Percentiles rank a stretch among this genome's conserved stretches.
These are phyloP conservation scores for Etia nguti DNA, from an alignment of 2,113 vertebrate genomes.

Conservation along the genomic window DNA sequence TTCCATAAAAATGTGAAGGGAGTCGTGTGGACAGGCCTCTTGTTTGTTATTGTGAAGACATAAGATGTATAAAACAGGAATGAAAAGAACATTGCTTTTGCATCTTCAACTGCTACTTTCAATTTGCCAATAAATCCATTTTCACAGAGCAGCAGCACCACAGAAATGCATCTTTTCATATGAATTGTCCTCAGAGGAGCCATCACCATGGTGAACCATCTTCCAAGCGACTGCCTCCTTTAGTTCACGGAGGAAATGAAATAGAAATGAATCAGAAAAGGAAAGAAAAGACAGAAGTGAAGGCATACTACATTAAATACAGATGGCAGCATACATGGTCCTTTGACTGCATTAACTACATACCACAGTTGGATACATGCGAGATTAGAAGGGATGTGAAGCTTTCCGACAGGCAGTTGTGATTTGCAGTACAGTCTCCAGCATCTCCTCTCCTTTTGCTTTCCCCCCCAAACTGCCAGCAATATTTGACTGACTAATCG, in stretches of 20 bases:
- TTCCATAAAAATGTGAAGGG: not conserved
- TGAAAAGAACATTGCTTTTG: not conserved
- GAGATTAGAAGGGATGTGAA: not conserved
- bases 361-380: not conserved
- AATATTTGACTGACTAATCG: not conserved
- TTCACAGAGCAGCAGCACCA: not conserved
- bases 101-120: not conserved
- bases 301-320: not conserved
- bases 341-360: not conserved
- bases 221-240: not conserved
- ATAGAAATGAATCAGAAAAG: not conserved
- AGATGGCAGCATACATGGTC: not conserved
- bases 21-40: not conserved
- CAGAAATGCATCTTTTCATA: not conserved
- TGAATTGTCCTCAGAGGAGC: not conserved
- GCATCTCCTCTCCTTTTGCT: not conserved
- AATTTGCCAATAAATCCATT: not conserved
- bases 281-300: not conserved
- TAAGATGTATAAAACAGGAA: not conserved
- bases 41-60: not conserved
- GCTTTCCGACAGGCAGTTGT: not conserved
- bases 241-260: not conserved
- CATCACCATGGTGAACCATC: conserved; percentile 19
- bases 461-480: not conserved
- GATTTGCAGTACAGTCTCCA: not conserved